These are phyloP conservation scores for Odontomachus brunneus DNA, from an alignment of 1,140 invertebrate genomes.

Conservation along the genomic window DNA sequence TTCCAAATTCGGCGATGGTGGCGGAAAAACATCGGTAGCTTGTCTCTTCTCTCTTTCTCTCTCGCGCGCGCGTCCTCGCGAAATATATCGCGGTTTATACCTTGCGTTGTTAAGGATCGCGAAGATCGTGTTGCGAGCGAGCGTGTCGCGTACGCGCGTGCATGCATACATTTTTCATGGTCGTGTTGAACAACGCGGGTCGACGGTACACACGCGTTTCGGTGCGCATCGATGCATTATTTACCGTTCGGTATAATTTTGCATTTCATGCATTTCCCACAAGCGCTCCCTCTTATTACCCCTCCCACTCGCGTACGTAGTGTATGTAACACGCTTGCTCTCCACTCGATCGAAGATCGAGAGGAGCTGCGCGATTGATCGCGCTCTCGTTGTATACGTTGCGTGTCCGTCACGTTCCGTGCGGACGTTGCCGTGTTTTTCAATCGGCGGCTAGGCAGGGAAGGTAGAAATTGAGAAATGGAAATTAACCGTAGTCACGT, in stretches of 20 bases:
- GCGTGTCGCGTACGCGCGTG: background rate
- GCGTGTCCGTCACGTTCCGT: background rate
- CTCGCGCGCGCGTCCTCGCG: too few species aligned
- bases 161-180: constrained; percentile 9
- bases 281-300: background rate
- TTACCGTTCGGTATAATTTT: constrained; percentile 29
- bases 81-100: background rate
- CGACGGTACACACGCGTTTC: background rate
- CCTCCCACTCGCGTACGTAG: too few species aligned
- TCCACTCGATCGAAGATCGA: background rate
- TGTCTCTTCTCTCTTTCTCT: too few species aligned
- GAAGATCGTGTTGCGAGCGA: background rate
- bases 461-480: too few species aligned
- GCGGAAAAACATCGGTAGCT: too few species aligned
- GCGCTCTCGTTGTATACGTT: background rate
- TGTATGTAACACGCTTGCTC: background rate
- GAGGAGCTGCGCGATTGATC: background rate
- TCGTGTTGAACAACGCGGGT: background rate
- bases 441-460: background rate
- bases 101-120: background rate
- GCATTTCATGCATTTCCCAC: constrained; percentile 6
- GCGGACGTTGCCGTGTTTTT: background rate
- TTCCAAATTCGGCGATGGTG: too few species aligned
- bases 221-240: constrained; percentile 9
- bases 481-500: background rate